A percentile compares a stretch with the other conserved stretches of the same genome.
Conservation (phyloP, 2,113 vertebrate species). For the Larimichthys crocea region DNA sequence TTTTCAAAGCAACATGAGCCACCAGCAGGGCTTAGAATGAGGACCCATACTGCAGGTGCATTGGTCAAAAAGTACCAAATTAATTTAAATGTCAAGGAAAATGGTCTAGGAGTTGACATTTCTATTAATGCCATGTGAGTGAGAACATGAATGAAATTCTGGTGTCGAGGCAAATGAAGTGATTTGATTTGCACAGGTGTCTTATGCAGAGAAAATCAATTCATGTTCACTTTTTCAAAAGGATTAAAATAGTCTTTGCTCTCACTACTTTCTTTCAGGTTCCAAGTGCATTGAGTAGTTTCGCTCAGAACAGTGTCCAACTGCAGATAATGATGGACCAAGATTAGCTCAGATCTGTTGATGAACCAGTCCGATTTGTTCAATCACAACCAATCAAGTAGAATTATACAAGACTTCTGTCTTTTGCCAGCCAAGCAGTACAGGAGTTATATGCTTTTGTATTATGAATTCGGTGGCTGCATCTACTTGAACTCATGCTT, state of each 20-base stretch:
- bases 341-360: background rate
- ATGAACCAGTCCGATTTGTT: constrained; percentile 6
- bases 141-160: constrained; percentile 30
- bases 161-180: constrained; percentile 10
- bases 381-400: background rate
- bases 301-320: background rate
- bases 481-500: constrained; percentile 37
- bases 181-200: background rate
- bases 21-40: background rate
- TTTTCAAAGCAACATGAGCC: constrained; percentile 12
- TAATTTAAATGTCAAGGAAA: constrained; percentile 48
- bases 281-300: background rate
- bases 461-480: constrained; percentile 25
- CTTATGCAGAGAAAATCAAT: background rate
- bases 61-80: constrained; percentile 33
- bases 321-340: background rate
- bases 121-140: constrained; percentile 25
- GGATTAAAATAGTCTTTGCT: background rate
- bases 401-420: constrained; percentile 36
- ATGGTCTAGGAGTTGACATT: constrained; percentile 30
- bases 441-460: constrained; percentile 32
- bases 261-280: background rate
- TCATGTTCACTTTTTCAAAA: constrained; percentile 18
- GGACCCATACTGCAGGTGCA: constrained; percentile 6
- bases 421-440: constrained; percentile 1